These are phyloP conservation scores for Lycocerus yunnanus DNA, from an alignment of 2,888 invertebrate species.

Conservation along the genomic window DNA sequence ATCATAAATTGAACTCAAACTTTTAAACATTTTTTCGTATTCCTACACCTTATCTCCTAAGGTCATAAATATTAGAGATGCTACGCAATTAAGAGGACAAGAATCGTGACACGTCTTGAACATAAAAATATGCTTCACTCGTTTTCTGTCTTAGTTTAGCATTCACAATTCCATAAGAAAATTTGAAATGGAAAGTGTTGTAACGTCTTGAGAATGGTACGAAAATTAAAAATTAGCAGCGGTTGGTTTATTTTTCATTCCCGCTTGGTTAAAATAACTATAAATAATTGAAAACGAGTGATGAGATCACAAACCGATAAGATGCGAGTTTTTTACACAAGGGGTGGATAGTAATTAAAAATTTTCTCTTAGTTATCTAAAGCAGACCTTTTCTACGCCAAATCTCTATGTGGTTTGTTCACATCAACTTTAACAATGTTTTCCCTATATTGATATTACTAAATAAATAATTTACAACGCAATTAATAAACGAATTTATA, in stretches of 20 bases:
- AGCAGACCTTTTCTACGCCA: neutral
- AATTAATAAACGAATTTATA: too few relatives aligned
- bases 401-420: conserved; percentile 20
- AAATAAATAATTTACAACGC: too few relatives aligned
- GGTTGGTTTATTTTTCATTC: conserved; percentile 50
- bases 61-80: conserved; percentile 34
- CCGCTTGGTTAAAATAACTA: conserved; percentile 50
- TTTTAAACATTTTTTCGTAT: conserved; percentile 26
- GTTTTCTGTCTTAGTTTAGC: conserved; percentile 11
- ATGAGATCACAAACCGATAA: conserved; percentile 48
- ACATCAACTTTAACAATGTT: neutral
- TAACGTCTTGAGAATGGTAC: conserved; percentile 12
- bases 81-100: conserved; percentile 32
- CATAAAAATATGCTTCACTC: conserved; percentile 23
- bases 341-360: conserved; percentile 33
- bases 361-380: conserved; percentile 31
- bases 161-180: neutral
- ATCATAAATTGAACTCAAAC: conserved; percentile 26
- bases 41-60: conserved; percentile 28
- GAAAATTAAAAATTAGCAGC: conserved; percentile 46
- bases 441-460: neutral
- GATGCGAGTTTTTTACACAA: conserved; percentile 40
- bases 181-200: conserved; percentile 8
- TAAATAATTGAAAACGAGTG: conserved; percentile 54
- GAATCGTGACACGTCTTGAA: conserved; percentile 28